Evolutionary conservation across 2,888 invertebrate species (phyloP), one percentile per base, ranked within the genome.

Genomic region (Leucophenga maculata): DNA sequence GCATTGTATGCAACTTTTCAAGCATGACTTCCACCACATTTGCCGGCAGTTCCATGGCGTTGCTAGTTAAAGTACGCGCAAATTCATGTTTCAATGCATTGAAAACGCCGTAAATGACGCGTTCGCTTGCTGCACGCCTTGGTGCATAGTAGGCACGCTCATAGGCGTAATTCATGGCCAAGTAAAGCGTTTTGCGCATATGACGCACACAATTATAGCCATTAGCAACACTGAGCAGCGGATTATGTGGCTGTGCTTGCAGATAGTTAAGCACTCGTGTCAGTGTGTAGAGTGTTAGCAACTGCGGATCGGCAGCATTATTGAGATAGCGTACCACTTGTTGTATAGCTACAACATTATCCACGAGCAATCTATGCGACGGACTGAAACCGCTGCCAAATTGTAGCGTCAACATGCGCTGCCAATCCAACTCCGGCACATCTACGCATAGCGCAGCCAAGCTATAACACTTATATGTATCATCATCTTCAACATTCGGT

Each of bases 161-260:
- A 52, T 86, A 86, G n/a, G 75, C 74, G 57, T 80, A 85, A 39
- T 81, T 85, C 86, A 86, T 83, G 32, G 77, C 65, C 46, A 86
- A 66, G 6, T 82, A 79, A 2, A 86, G 77, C 0, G 76, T 76
- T 44, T 83, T 80, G 0, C 85, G 78, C 86, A 86, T 86, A 20
- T 86, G 86, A 3, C 77, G 77, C 14, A 86, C 72, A 65, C 86
- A 86, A 1, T 31, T 39, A 6, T 66, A 60, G 4, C 65, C 50
- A 20, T 22, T 65, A 3, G 67, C 6, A 6, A 16, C 18, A 6
- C 55, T 71, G 48, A 69, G 59, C 13, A 83, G 14, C 0, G 77
- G 82, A 65, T 78, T 80, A 66, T 85, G 81, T 0, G 78, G 79
- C 57, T 79, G 73, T 13, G 73, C 69, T 8, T 77, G 65, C 14